phyloP scores from a whole-genome alignment of 2,113 vertebrate genomes.

The Lethenteron camtschaticum region DNA sequence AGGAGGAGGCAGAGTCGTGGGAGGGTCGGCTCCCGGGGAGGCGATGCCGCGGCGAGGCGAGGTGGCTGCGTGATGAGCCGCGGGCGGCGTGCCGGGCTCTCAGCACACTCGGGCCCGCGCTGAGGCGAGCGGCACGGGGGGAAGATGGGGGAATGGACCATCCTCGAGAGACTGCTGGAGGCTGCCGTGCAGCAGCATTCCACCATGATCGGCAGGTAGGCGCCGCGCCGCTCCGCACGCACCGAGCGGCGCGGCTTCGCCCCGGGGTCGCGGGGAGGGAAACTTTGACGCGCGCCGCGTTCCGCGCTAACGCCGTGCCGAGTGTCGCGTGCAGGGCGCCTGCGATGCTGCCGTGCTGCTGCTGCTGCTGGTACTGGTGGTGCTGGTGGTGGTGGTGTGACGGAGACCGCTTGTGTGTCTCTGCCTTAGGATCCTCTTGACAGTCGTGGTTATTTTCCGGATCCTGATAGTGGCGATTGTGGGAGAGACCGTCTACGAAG shows the following conservation, averaged over 20 bases:
- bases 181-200: constrained; percentile 47
- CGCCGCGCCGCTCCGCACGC: neutral
- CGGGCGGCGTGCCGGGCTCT: neutral
- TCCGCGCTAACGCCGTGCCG: no score
- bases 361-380: no score
- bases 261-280: no score
- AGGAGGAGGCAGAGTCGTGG: no score
- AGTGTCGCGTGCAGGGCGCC: no score
- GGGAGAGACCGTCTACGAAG: constrained; percentile 60
- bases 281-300: no score
- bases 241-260: no score
- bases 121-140: neutral
- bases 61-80: no score
- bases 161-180: constrained; percentile 34
- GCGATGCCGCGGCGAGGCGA: no score
- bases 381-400: no score
- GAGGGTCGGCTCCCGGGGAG: no score
- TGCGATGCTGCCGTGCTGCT: no score
- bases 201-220: constrained; percentile 47
- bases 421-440: constrained; percentile 46
- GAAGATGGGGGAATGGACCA: constrained; percentile 9
- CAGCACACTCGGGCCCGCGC: neutral
- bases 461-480: constrained; percentile 70
- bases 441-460: constrained; percentile 67
- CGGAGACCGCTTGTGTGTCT: constrained; percentile 4